Conservation (phyloP, 2,113 vertebrate genomes). For the Tapirus terrestris region DNA sequence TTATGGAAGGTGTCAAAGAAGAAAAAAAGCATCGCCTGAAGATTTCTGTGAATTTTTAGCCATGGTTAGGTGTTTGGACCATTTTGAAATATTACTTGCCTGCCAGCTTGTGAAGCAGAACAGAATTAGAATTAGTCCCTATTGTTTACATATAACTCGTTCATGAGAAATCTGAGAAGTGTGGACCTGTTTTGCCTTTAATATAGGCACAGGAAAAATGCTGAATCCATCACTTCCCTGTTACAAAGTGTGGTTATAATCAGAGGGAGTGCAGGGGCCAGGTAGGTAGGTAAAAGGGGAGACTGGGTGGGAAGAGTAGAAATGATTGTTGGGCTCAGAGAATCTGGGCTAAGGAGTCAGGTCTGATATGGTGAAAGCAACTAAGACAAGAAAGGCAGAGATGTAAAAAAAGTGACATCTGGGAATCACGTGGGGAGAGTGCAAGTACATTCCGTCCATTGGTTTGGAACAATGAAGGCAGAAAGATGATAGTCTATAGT, state of each 20-base stretch:
- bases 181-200: conserved; percentile 23
- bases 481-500: neutral
- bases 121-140: conserved; percentile 44
- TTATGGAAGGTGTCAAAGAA: neutral
- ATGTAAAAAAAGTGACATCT: neutral
- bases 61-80: neutral
- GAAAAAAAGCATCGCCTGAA: neutral
- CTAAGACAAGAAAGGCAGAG: neutral
- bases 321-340: neutral
- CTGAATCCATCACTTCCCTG: neutral
- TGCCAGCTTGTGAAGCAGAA: neutral
- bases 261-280: neutral
- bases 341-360: neutral
- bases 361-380: neutral
- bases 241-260: conserved; percentile 31
- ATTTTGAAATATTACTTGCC: neutral
- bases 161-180: conserved; percentile 41
- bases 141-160: conserved; percentile 7
- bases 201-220: neutral
- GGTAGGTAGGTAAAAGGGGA: neutral
- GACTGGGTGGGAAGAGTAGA: neutral
- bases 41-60: neutral
- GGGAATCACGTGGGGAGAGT: neutral
- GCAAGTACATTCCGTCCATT: neutral
- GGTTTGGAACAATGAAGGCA: neutral